A percentile compares a stretch with the other conserved stretches of the same genome.
Evolutionary conservation across 1,140 invertebrate genomes (phyloP).

Genomic region (Bicyclus anynana): DNA sequence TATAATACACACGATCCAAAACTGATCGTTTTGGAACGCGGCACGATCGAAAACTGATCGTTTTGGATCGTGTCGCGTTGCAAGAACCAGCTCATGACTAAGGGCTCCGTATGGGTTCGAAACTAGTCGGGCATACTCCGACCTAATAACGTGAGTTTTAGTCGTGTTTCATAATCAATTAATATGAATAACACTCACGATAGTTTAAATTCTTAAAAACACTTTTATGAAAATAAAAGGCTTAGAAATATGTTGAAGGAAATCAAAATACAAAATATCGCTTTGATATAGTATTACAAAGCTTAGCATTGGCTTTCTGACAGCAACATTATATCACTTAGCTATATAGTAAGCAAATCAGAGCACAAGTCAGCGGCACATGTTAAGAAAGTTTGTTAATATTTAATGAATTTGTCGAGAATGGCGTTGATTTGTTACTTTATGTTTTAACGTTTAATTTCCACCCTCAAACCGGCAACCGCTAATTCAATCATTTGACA

Average conservation of each 20-base stretch:
- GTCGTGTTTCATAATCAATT: too few relatives aligned
- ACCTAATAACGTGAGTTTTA: too few relatives aligned
- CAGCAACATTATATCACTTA: slow-evolving; percentile 15
- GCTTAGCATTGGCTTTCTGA: not conserved
- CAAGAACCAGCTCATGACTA: too few relatives aligned
- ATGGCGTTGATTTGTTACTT: slow-evolving; percentile 65
- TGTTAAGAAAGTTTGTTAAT: slow-evolving; percentile 74
- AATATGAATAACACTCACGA: too few relatives aligned
- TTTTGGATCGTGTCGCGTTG: too few relatives aligned
- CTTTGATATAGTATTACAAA: not conserved
- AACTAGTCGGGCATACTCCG: too few relatives aligned
- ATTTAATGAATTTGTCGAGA: slow-evolving; percentile 62
- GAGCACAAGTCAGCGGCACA: slow-evolving; percentile 60
- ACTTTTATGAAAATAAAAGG: too few relatives aligned
- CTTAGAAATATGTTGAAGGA: not conserved
- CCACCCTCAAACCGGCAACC: slow-evolving; percentile 43
- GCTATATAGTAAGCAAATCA: slow-evolving; percentile 49
- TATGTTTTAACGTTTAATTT: slow-evolving; percentile 68
- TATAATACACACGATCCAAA: too few relatives aligned
- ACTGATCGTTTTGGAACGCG: too few relatives aligned
- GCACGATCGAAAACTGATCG: too few relatives aligned
- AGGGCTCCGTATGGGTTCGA: too few relatives aligned
- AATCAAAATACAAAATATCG: not conserved
- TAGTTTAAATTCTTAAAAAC: too few relatives aligned
- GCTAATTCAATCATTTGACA: slow-evolving; percentile 67